Base-by-base conservation (phyloP, 2,888 invertebrate genomes). In the Melieria omissa region DNA sequence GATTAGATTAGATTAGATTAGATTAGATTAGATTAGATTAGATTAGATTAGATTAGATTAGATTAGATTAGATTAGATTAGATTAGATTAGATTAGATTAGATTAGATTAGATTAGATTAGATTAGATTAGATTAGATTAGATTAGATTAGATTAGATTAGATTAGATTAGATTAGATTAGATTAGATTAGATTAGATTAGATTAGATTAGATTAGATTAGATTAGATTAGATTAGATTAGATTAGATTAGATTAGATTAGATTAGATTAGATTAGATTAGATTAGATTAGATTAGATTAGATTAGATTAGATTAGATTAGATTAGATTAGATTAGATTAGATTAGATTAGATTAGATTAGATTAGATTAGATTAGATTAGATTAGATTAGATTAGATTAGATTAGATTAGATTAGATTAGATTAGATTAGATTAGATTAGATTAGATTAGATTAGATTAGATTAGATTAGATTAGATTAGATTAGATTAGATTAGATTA, bases 11-110 rank as follows among this genome's bases (percentile, higher is more conserved):
- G 64, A 49, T 46, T 64, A 47, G 49, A 49, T 47, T 46, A 64
- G 64, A 16, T 64, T 64, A 64, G 47, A 49, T 64, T 64, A 64
- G 64, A 49, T 64, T 64, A 64, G 64, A 49, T 64, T 64, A 64
- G 64, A 49, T 64, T 64, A 64, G 64, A 49, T 64, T 64, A 64
- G 64, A 49, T 64, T 64, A 64, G 64, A 49, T 64, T 64, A 49
- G 64, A 49, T 64, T 64, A 64, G 64, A 49, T 64, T 49, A 64
- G 64, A 49, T 64, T 64, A 64, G 64, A 58, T 66, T 66, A 55
- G 58, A 58, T 66, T 66, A 57, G 46, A 52, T 58, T 58, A 55
- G 58, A 52, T 66, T 58, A 57, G 46, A 52, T 66, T 58, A 57
- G 41, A 52, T 57, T 66, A 55, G 41, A 46, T 57, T 66, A 57